A percentile compares a stretch with the other conserved stretches of the same genome.
These are phyloP conservation scores for Pachyrhynchus sulphureomaculatus DNA, from an alignment of 1,140 invertebrate species.

Conservation along the genomic window DNA sequence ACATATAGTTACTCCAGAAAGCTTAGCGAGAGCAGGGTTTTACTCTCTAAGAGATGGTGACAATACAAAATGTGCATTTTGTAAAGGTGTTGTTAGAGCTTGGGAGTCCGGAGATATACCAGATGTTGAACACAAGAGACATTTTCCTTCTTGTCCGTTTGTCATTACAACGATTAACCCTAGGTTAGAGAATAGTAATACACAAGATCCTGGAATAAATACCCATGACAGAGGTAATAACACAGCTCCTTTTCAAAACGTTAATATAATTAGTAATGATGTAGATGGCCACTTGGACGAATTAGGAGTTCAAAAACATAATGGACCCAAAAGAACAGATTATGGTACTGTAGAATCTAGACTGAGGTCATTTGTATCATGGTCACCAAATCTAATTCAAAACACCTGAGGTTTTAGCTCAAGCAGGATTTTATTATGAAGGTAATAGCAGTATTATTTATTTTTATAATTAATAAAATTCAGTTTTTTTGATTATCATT, in stretches of 20 bases:
- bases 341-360: constrained; percentile 65
- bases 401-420: constrained; percentile 65
- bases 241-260: constrained; percentile 37
- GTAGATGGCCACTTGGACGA: constrained; percentile 54
- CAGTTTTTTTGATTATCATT: neutral
- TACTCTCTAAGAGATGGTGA: constrained; percentile 65
- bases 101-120: constrained; percentile 77
- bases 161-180: constrained; percentile 38
- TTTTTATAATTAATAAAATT: neutral
- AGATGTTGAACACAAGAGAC: constrained; percentile 69
- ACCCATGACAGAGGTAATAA: neutral
- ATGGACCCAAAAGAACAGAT: constrained; percentile 60
- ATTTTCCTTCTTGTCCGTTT: constrained; percentile 69
- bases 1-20: constrained; percentile 64
- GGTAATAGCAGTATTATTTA: no score
- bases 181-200: constrained; percentile 12
- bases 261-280: constrained; percentile 39
- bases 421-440: constrained; percentile 76
- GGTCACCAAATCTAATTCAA: constrained; percentile 65
- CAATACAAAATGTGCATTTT: constrained; percentile 82
- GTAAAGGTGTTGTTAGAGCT: constrained; percentile 67
- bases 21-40: constrained; percentile 80
- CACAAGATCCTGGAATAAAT: constrained; percentile 6
- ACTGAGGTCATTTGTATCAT: constrained; percentile 63
- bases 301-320: constrained; percentile 65